Conservation (phyloP, 2,113 vertebrate species). For the Chauna torquata region DNA sequence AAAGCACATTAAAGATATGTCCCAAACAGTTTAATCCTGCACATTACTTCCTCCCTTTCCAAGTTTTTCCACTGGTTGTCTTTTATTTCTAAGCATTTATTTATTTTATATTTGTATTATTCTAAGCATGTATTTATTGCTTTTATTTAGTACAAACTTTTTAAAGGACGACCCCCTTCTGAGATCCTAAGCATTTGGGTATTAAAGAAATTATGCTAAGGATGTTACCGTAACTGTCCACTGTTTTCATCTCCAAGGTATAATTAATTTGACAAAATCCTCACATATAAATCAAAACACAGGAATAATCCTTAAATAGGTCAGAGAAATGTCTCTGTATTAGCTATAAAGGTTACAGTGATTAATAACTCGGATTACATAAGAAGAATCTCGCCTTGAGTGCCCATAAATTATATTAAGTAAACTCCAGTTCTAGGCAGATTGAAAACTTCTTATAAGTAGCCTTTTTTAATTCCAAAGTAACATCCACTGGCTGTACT, state of each 20-base stretch:
- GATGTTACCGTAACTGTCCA: neutral
- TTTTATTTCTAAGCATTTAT: neutral
- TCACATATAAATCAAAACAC: neutral
- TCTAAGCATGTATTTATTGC: neutral
- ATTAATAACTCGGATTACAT: neutral
- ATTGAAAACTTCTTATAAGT: neutral
- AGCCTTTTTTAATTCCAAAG: neutral
- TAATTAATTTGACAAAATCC: neutral
- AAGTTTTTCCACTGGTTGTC: neutral
- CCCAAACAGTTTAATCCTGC: neutral
- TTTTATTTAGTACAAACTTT: neutral
- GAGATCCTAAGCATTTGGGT: neutral
- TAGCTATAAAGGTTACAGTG: neutral
- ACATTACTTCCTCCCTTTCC: neutral
- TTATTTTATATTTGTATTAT: too few relatives aligned
- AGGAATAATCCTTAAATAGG: neutral
- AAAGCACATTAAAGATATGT: accelerated
- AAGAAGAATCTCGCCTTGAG: neutral
- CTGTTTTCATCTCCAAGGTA: neutral
- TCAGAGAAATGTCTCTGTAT: neutral
- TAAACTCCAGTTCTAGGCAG: neutral
- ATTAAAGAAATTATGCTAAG: neutral
- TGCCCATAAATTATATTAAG: neutral
- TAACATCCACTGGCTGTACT: neutral
- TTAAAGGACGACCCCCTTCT: neutral